These are phyloP conservation scores for Triplophysa bombifrons DNA, from an alignment of 2,797 vertebrate genomes.

Conservation along the genomic window DNA sequence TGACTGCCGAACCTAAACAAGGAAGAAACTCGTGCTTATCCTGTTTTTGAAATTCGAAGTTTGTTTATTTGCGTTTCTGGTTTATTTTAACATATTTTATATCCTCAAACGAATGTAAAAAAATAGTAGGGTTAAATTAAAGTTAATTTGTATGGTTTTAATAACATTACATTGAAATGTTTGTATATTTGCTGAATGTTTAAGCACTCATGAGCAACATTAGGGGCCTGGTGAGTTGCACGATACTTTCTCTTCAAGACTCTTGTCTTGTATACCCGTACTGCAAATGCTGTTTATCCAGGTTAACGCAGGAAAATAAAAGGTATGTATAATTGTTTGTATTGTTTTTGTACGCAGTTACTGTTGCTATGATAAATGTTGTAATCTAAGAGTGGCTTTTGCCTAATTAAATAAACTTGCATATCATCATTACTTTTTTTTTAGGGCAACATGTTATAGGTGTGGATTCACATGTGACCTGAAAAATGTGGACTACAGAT, in stretches of 20 bases:
- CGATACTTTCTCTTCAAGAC: slow-evolving; percentile 69
- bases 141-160: background rate
- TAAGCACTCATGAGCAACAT: slow-evolving; percentile 42
- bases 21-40: background rate
- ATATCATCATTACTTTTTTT: background rate
- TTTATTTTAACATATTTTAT: background rate
- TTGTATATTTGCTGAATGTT: background rate
- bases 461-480: slow-evolving; percentile 79
- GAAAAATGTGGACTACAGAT: slow-evolving; percentile 80
- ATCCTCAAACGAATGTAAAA: background rate
- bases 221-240: slow-evolving; percentile 66
- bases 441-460: slow-evolving; percentile 82
- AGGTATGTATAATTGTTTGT: slow-evolving; percentile 27
- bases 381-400: background rate
- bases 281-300: slow-evolving; percentile 73
- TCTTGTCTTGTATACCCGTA: slow-evolving; percentile 70
- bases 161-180: background rate
- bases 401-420: background rate
- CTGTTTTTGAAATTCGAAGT: background rate
- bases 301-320: slow-evolving; percentile 44
- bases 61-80: background rate
- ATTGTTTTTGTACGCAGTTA: background rate
- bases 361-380: background rate
- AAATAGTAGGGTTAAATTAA: background rate
- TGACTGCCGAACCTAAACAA: background rate